Conservation (phyloP, 2,888 invertebrate species). For the Epinotia ramella region DNA sequence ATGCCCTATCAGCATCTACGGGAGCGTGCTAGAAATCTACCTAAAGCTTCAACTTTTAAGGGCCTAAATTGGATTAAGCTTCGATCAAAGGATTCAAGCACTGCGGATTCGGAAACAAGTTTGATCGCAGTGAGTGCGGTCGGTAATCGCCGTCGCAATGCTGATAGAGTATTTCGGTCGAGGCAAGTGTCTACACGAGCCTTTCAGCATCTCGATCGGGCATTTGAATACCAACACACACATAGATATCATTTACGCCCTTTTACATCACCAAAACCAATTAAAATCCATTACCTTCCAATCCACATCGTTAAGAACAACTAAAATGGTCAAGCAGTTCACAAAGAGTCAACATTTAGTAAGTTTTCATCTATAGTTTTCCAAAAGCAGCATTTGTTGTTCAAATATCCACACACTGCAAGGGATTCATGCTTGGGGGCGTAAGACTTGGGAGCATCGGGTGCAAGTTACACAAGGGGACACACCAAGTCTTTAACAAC, state of each 20-base stretch:
- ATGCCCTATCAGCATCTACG: constrained; percentile 85
- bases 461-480: constrained; percentile 56
- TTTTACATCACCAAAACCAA: constrained; percentile 83
- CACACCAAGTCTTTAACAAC: constrained; percentile 71
- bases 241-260: constrained; percentile 80
- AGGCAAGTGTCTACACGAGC: constrained; percentile 70
- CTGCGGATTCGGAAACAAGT: constrained; percentile 54
- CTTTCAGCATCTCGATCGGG: constrained; percentile 85
- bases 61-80: constrained; percentile 70
- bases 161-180: constrained; percentile 82
- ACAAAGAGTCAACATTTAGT: constrained; percentile 83
- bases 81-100: constrained; percentile 65
- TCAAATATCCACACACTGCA: constrained; percentile 78
- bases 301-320: constrained; percentile 83
- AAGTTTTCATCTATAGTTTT: constrained; percentile 70
- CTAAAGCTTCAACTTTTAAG: constrained; percentile 70
- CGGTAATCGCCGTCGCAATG: constrained; percentile 78
- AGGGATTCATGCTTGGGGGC: constrained; percentile 77
- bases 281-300: constrained; percentile 84
- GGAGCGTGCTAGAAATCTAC: constrained; percentile 78
- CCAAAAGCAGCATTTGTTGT: constrained; percentile 78
- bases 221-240: constrained; percentile 92
- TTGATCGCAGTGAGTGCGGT: constrained; percentile 67
- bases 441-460: constrained; percentile 67
- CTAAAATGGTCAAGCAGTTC: constrained; percentile 82